Percentiles rank a stretch among this genome's conserved stretches.
Conservation (phyloP, 2,113 vertebrate genomes). For the Lampris megalopsis region DNA sequence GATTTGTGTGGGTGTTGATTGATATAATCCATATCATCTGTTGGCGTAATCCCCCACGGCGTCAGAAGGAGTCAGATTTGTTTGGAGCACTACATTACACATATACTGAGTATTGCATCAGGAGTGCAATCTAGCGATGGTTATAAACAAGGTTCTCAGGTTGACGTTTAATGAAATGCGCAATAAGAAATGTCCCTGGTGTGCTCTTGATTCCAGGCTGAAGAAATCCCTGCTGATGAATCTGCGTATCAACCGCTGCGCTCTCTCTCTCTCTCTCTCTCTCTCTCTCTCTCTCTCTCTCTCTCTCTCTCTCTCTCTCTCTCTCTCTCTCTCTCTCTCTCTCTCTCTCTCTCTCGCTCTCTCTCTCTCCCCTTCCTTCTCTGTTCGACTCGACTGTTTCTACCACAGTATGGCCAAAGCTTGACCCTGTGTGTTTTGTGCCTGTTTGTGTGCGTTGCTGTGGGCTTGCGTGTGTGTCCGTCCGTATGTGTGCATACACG, state of each 20-base stretch:
- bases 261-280: not conserved
- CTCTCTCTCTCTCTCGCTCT: too few species aligned
- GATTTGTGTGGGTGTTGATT: not conserved
- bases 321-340: too few species aligned
- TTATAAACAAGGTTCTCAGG: not conserved
- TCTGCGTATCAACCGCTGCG: constrained; percentile 49
- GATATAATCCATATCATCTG: constrained; percentile 1
- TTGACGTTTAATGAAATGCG: not conserved
- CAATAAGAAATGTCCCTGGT: not conserved
- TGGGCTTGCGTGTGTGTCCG: too few species aligned
- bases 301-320: too few species aligned
- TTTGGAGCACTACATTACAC: not conserved
- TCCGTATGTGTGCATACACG: too few species aligned
- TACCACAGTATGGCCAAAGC: too few species aligned
- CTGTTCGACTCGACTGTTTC: constrained; percentile 12
- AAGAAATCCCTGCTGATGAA: constrained; percentile 55
- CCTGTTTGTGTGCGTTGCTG: not conserved
- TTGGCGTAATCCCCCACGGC: not conserved
- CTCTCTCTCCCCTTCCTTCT: not conserved
- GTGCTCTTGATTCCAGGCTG: constrained; percentile 22
- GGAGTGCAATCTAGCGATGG: not conserved
- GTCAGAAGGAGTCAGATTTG: not conserved
- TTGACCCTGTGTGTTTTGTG: not conserved
- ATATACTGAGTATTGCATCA: not conserved
- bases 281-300: too few species aligned